Evolutionary conservation across 1,140 invertebrate species (phyloP).

Genomic region (Halesus radiatus): DNA sequence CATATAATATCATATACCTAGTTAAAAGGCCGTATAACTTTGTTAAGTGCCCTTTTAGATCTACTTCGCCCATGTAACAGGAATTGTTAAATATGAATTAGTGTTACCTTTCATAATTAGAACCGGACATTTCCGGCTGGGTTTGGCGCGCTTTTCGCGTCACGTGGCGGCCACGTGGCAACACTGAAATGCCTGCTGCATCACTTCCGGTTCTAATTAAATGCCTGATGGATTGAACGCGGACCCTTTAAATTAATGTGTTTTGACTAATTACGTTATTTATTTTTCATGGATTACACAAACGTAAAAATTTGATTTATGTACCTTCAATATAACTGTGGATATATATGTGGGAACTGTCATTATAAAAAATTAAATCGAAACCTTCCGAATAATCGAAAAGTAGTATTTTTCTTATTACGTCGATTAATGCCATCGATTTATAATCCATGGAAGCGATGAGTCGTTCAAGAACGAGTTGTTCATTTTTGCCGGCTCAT

Average conservation of each 20-base stretch:
- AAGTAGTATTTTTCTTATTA: too few relatives aligned
- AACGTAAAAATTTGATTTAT: too few relatives aligned
- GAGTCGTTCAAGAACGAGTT: too few relatives aligned
- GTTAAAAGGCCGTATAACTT: too few relatives aligned
- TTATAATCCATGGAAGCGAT: too few relatives aligned
- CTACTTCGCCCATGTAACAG: not conserved
- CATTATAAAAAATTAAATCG: too few relatives aligned
- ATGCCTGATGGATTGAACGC: not conserved
- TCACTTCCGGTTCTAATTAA: not conserved
- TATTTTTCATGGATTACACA: not conserved
- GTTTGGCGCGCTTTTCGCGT: constrained; percentile 30
- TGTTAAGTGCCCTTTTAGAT: not conserved
- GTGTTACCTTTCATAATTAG: constrained; percentile 43
- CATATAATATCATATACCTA: too few relatives aligned
- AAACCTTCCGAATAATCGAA: too few relatives aligned
- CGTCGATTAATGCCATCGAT: too few relatives aligned
- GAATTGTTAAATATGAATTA: not conserved
- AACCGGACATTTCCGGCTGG: constrained; percentile 34
- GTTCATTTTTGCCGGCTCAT: too few relatives aligned
- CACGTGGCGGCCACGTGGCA: constrained; percentile 45
- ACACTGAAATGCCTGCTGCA: not conserved
- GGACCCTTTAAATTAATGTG: not conserved
- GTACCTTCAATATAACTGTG: too few relatives aligned
- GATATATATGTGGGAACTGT: too few relatives aligned
- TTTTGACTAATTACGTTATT: not conserved